phyloP scores from a whole-genome alignment of 2,797 vertebrate species.

The Tragelaphus eurycerus region DNA sequence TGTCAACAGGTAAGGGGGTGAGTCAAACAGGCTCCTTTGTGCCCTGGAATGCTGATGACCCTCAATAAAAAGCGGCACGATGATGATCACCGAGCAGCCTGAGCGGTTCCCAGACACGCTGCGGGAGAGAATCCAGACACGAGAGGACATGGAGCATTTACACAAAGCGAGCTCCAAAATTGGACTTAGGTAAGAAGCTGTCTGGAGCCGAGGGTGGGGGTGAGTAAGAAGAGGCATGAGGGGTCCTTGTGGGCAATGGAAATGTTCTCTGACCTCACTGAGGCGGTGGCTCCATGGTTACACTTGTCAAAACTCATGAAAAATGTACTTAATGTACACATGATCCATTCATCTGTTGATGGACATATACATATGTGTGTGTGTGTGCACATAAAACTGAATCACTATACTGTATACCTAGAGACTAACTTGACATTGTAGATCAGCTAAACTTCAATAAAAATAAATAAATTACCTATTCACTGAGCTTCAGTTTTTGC shows the following conservation, averaged over 20 bases:
- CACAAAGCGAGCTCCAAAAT: not conserved
- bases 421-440: not conserved
- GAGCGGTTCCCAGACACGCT: fast-evolving
- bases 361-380: not conserved
- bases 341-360: not conserved
- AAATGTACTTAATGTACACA: fast-evolving
- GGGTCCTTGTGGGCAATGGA: no score
- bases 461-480: not conserved
- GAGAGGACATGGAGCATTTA: fast-evolving
- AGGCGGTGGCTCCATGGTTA: fast-evolving
- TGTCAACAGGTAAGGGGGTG: not conserved
- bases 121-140: not conserved
- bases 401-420: not conserved
- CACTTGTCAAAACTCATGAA: not conserved
- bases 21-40: fast-evolving
- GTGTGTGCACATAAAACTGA: not conserved
- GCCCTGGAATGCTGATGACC: fast-evolving
- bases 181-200: not conserved
- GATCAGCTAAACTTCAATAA: not conserved
- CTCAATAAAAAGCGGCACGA: fast-evolving
- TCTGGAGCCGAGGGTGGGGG: not conserved
- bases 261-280: fast-evolving
- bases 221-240: not conserved
- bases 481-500: not conserved
- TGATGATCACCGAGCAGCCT: fast-evolving